Evolutionary conservation across 1,140 invertebrate species (phyloP).

Genomic region (Spodoptera frugiperda): DNA sequence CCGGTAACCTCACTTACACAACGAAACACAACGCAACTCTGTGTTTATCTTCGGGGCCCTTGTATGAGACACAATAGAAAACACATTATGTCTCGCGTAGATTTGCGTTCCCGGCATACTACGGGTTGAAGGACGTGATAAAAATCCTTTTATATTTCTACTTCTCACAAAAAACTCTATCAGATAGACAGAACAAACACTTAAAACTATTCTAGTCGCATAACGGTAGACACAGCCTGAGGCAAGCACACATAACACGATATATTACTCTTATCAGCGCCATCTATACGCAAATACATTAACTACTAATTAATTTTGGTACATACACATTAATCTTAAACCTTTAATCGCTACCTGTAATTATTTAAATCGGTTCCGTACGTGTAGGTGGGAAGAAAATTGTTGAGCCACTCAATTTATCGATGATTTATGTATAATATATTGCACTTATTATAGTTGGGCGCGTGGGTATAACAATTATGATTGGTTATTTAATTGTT

Average conservation of each 20-base stretch:
- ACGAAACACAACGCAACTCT: no score
- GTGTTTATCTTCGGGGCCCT: no score
- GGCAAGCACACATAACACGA: not conserved
- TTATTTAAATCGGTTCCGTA: slow-evolving; percentile 16
- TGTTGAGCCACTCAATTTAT: not conserved
- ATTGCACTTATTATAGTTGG: not conserved
- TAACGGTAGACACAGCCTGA: slow-evolving; percentile 1
- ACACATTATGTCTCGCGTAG: no score
- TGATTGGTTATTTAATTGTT: no score
- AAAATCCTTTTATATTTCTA: no score
- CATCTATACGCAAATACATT: slow-evolving; percentile 24
- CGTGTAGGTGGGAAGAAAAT: not conserved
- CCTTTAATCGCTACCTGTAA: slow-evolving; percentile 7
- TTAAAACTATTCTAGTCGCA: not conserved
- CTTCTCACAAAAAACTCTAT: no score
- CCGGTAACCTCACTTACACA: no score
- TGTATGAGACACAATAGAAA: no score
- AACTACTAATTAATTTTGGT: slow-evolving; percentile 28
- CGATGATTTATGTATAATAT: slow-evolving; percentile 5
- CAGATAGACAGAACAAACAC: slow-evolving; percentile 9
- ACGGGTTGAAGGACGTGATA: no score
- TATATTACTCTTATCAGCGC: slow-evolving; percentile 2
- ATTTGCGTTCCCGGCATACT: no score
- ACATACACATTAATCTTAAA: not conserved
- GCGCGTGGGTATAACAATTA: no score